phyloP scores from a whole-genome alignment of 2,888 invertebrate species.

The Plebejus anna region DNA sequence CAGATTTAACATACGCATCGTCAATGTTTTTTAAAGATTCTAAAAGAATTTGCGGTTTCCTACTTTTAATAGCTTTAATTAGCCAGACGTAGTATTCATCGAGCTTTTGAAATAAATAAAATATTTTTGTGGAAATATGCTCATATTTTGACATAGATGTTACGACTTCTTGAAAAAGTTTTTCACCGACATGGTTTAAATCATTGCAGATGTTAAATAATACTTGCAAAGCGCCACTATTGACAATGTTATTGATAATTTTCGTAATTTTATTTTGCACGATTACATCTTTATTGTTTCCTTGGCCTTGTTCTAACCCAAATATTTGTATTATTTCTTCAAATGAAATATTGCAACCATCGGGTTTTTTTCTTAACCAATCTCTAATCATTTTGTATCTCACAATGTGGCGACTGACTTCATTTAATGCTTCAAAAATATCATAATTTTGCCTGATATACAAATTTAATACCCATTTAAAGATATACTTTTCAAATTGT shows the following conservation, averaged over 20 bases:
- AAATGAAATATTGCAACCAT: background rate
- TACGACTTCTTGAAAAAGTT: background rate
- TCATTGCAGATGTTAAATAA: background rate
- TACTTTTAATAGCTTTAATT: constrained; percentile 5
- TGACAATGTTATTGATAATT: background rate
- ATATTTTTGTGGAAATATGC: constrained; percentile 20
- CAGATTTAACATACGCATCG: constrained; percentile 9
- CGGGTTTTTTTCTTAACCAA: constrained; percentile 10
- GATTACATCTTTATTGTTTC: background rate
- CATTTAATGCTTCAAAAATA: constrained; percentile 21
- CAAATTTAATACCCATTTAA: constrained; percentile 18
- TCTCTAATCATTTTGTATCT: background rate
- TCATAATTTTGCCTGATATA: constrained; percentile 26
- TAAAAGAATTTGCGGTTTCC: background rate
- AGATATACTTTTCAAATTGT: constrained; percentile 7
- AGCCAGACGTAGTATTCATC: constrained; percentile 9
- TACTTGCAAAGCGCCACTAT: background rate
- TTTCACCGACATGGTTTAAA: constrained; percentile 23
- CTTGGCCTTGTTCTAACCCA: background rate
- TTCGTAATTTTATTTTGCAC: background rate
- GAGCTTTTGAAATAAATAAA: background rate
- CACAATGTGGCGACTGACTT: background rate
- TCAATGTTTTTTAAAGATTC: constrained; percentile 21
- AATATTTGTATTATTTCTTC: constrained; percentile 25
- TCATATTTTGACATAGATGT: constrained; percentile 22